Conservation (phyloP, 1,140 invertebrate species). For the Rhopalosiphum maidis region DNA sequence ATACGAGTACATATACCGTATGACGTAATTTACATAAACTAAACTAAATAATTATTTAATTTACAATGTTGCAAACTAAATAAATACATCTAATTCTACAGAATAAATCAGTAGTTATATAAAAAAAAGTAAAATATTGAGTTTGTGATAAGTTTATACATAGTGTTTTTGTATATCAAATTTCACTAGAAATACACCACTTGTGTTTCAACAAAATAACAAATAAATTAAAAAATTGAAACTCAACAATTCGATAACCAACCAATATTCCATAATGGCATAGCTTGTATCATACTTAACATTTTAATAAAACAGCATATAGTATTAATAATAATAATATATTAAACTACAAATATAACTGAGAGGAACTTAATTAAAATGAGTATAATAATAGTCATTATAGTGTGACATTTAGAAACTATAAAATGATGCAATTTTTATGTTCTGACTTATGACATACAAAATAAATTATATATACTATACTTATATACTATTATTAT, state of each 20-base stretch:
- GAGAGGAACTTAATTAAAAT: background rate
- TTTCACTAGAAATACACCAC: background rate
- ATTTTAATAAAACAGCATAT: background rate
- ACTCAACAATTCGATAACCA: background rate
- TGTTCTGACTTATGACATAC: background rate
- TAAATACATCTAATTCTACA: background rate
- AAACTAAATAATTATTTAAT: background rate
- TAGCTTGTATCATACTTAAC: background rate
- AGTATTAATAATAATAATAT: background rate
- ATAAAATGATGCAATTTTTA: background rate
- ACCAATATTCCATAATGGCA: background rate
- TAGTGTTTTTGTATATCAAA: background rate
- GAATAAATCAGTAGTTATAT: background rate
- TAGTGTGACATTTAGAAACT: slow-evolving; percentile 1
- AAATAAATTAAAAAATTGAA: background rate
- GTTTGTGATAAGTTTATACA: background rate
- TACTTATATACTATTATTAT: no score
- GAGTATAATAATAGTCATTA: background rate
- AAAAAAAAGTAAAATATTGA: background rate
- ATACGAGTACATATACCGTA: background rate
- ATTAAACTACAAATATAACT: background rate
- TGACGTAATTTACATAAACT: background rate
- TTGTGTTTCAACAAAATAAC: background rate
- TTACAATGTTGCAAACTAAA: background rate
- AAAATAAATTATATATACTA: background rate